Conservation (phyloP, 1,140 invertebrate genomes). For the Cydia pomonella region DNA sequence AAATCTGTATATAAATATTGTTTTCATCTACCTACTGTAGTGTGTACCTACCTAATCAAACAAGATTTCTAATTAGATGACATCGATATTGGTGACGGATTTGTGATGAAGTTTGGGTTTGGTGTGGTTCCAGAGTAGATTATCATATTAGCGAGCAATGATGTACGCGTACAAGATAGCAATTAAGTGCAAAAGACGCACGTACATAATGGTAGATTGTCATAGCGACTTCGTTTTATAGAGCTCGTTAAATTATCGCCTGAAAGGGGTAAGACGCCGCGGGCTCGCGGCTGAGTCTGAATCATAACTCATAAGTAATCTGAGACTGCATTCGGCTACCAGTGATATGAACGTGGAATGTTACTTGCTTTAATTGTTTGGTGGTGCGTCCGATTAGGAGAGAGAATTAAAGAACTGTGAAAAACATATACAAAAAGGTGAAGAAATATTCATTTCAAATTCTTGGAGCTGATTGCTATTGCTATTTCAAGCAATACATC, state of each 20-base stretch:
- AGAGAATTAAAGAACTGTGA: neutral
- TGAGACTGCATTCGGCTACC: slow-evolving; percentile 50
- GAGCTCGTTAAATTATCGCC: slow-evolving; percentile 18
- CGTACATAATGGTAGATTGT: neutral
- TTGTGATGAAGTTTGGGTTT: too few relatives aligned
- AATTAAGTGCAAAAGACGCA: neutral
- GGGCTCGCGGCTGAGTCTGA: slow-evolving; percentile 15
- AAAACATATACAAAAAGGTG: neutral
- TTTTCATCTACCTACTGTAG: too few relatives aligned
- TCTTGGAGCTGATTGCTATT: neutral
- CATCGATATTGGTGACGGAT: too few relatives aligned
- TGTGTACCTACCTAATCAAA: too few relatives aligned
- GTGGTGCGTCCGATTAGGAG: neutral
- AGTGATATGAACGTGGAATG: slow-evolving; percentile 46
- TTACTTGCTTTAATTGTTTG: slow-evolving; percentile 13
- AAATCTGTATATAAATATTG: too few relatives aligned
- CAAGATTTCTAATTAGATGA: too few relatives aligned
- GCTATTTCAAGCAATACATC: neutral
- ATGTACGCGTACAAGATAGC: neutral
- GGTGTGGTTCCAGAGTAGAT: too few relatives aligned
- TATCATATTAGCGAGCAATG: too few relatives aligned
- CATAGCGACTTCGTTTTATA: slow-evolving; percentile 15
- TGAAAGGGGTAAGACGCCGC: slow-evolving; percentile 32
- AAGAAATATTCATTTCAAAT: neutral
- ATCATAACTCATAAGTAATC: slow-evolving; percentile 35